These are phyloP conservation scores for Pollenia labialis DNA, from an alignment of 2,888 invertebrate genomes.

Conservation along the genomic window DNA sequence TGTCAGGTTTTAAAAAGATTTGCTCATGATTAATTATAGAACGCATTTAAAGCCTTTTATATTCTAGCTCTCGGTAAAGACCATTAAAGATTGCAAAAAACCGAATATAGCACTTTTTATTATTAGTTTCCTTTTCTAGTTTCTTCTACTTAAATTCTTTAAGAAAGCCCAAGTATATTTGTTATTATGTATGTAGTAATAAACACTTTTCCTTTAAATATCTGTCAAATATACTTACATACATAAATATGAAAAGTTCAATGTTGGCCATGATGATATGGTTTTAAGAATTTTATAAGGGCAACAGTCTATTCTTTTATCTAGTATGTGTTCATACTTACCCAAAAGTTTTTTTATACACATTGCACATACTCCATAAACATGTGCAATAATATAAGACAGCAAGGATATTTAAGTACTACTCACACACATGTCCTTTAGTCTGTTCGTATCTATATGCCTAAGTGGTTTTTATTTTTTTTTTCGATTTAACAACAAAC, in stretches of 20 bases:
- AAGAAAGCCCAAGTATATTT: no score
- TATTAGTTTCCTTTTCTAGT: no score
- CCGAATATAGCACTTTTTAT: no score
- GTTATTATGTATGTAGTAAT: no score
- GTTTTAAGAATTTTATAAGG: slow-evolving; percentile 47
- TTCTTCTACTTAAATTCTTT: no score
- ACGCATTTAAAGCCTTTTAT: no score
- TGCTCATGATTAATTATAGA: no score
- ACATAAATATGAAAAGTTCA: background rate
- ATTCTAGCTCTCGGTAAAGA: no score
- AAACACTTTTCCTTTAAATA: no score
- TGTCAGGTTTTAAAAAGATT: no score
- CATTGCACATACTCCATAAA: background rate
- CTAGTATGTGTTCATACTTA: background rate
- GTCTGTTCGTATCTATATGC: background rate
- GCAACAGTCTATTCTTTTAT: slow-evolving; percentile 42
- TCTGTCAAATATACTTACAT: no score
- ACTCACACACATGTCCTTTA: background rate
- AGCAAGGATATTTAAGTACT: background rate
- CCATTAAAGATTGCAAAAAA: no score
- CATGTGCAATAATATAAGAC: background rate
- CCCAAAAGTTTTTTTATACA: background rate
- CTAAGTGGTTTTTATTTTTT: slow-evolving; percentile 73
- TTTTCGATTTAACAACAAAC: slow-evolving; percentile 78
- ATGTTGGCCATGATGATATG: background rate